phyloP scores from a whole-genome alignment of 2,888 invertebrate species.

The Poecilobothrus nobilitatus region DNA sequence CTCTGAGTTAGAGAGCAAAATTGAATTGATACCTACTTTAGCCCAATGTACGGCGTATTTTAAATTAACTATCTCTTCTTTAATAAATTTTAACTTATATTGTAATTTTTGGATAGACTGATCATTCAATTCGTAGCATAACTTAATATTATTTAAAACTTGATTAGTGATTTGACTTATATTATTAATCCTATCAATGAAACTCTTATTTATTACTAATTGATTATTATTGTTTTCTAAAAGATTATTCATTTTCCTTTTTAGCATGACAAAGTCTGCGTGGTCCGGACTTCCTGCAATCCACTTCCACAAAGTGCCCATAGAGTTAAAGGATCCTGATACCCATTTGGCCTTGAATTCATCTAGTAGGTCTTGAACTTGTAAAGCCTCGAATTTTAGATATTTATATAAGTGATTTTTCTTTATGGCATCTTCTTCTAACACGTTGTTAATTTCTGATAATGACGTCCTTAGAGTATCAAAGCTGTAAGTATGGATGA shows the following conservation, averaged over 20 bases:
- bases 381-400: background rate
- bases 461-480: slow-evolving; percentile 13
- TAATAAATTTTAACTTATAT: slow-evolving; percentile 7
- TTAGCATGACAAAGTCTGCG: background rate
- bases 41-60: slow-evolving; percentile 14
- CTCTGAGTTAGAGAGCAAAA: slow-evolving; percentile 16
- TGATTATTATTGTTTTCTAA: background rate
- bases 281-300: background rate
- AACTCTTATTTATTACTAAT: background rate
- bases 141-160: too few species aligned
- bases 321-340: background rate
- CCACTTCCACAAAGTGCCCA: background rate
- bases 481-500: slow-evolving; percentile 19
- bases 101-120: background rate
- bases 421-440: background rate
- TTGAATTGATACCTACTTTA: slow-evolving; percentile 15
- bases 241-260: background rate
- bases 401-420: background rate
- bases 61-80: slow-evolving; percentile 12
- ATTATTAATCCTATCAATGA: background rate
- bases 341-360: background rate
- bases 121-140: background rate
- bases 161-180: background rate
- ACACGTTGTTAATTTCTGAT: background rate
- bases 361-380: background rate